Evolutionary conservation across 2,797 vertebrate genomes (phyloP).

Genomic region (Chloroceryle amazona): DNA sequence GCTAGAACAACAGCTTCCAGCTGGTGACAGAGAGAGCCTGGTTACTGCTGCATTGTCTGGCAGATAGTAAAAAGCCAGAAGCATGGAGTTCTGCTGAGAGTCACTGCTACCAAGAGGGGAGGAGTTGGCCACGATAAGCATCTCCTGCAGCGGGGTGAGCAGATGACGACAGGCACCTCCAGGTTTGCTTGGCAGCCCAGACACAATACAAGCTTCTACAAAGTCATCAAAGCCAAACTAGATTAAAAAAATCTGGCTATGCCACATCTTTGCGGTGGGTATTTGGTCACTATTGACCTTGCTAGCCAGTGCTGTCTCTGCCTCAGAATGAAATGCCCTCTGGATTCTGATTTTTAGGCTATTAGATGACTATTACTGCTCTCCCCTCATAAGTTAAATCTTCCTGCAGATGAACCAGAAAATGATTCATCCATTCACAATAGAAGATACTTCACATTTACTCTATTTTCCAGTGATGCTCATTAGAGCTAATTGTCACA

Average conservation of each 20-base stretch:
- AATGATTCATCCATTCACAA: background rate
- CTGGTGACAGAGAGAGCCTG: background rate
- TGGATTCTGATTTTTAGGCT: background rate
- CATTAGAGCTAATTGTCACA: background rate
- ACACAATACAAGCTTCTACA: background rate
- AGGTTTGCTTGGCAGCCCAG: constrained; percentile 26
- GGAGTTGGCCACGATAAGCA: background rate
- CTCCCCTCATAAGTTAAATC: background rate
- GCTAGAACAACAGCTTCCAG: constrained; percentile 18
- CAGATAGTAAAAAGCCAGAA: constrained; percentile 2
- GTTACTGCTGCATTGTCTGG: constrained; percentile 28
- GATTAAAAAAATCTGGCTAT: background rate
- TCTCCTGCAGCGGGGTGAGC: background rate
- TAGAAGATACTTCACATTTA: background rate
- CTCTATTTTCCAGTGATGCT: background rate
- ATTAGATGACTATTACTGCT: background rate
- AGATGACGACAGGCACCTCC: background rate
- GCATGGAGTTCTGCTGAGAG: background rate
- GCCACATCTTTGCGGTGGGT: background rate
- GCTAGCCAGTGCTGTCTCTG: background rate
- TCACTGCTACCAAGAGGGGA: background rate
- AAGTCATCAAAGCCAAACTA: constrained; percentile 13
- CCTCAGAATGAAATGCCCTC: background rate
- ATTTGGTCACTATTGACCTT: background rate
- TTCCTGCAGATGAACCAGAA: background rate